These are phyloP conservation scores for Caenorhabditis briggsae DNA, from an alignment of 1,140 invertebrate species.

Conservation along the genomic window DNA sequence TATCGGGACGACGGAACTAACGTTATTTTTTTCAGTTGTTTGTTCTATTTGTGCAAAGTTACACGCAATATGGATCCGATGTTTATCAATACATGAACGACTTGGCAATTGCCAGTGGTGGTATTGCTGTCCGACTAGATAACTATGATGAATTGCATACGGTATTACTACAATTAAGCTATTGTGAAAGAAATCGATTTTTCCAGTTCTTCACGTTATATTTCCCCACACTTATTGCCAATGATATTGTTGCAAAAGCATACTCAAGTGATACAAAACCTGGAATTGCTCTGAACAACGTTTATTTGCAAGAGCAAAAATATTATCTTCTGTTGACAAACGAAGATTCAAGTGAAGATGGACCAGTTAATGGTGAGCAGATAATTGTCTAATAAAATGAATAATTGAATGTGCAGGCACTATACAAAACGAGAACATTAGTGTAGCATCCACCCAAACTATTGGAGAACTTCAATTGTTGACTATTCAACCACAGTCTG, in stretches of 20 bases:
- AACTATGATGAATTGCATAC: not conserved
- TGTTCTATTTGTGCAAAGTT: not conserved
- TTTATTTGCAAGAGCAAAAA: not conserved
- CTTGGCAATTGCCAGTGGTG: not conserved
- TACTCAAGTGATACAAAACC: not conserved
- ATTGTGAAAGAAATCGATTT: not conserved
- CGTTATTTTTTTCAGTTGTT: too few relatives aligned
- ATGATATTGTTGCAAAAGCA: slow-evolving; percentile 30
- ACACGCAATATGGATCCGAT: not conserved
- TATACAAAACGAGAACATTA: not conserved
- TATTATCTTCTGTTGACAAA: not conserved
- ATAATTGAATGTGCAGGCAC: not conserved
- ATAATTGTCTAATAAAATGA: not conserved
- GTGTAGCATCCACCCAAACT: too few relatives aligned
- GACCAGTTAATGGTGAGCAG: not conserved
- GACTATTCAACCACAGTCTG: not conserved
- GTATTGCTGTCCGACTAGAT: not conserved
- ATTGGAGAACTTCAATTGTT: slow-evolving; percentile 4
- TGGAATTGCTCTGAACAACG: slow-evolving; percentile 3
- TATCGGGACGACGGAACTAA: too few relatives aligned
- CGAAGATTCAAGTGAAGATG: not conserved
- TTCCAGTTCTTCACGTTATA: slow-evolving; percentile 9
- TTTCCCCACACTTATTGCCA: not conserved
- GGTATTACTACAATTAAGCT: not conserved
- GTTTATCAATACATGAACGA: not conserved